Conservation (phyloP, 2,113 vertebrate genomes). For the Tetrax tetrax region DNA sequence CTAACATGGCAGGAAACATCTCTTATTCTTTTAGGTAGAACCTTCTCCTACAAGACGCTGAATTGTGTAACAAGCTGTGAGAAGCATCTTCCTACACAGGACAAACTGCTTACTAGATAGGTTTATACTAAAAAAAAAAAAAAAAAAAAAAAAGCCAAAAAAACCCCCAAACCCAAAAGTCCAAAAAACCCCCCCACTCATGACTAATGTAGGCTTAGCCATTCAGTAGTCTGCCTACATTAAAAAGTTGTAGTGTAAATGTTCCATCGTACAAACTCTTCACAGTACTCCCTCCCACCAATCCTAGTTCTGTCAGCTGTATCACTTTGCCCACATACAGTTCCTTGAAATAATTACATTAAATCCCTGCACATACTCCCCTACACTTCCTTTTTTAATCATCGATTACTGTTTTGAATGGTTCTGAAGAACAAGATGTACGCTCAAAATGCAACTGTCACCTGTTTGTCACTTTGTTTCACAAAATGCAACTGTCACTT, state of each 20-base stretch:
- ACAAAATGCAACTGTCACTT: not conserved
- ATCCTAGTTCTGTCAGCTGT: not conserved
- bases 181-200: not conserved
- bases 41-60: not conserved
- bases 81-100: not conserved
- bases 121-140: not conserved
- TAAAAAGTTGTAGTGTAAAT: accelerated
- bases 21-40: not conserved
- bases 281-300: not conserved
- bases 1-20: not conserved
- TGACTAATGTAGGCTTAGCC: not conserved
- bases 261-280: not conserved
- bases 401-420: not conserved
- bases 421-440: not conserved
- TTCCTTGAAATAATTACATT: not conserved
- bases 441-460: not conserved
- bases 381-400: not conserved
- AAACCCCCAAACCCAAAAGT: no score
- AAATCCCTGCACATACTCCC: not conserved
- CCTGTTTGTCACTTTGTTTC: not conserved
- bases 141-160: no score
- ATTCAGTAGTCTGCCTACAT: not conserved
- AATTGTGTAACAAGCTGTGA: not conserved
- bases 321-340: not conserved
- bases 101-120: not conserved